Percentiles rank a stretch among this genome's conserved stretches.
phyloP scores from a whole-genome alignment of 2,797 vertebrate genomes.

The Melanotaenia pygmaea region DNA sequence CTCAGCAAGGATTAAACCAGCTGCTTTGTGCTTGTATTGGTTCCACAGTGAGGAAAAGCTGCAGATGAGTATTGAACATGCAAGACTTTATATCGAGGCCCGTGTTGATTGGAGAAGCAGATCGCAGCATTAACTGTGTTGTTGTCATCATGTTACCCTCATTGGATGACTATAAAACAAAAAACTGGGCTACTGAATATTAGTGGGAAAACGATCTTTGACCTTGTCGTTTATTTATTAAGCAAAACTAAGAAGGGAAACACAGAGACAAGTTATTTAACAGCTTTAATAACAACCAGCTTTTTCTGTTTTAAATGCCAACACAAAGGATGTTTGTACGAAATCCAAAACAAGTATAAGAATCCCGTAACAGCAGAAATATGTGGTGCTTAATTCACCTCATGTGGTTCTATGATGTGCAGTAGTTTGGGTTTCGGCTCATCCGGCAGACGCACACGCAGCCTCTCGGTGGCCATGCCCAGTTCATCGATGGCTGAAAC shows the following conservation, averaged over 20 bases:
- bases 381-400: slow-evolving; percentile 77
- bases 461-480: slow-evolving; percentile 96
- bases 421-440: slow-evolving; percentile 96
- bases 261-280: not conserved
- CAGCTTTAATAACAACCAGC: not conserved
- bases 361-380: fast-evolving
- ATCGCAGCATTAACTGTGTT: not conserved
- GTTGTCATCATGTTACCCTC: not conserved
- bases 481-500: slow-evolving; percentile 97
- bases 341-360: not conserved
- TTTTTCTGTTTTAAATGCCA: slow-evolving; percentile 1
- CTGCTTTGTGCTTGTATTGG: too few species aligned
- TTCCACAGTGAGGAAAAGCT: too few species aligned
- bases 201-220: not conserved
- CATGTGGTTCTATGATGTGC: slow-evolving; percentile 96
- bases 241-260: not conserved
- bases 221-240: not conserved
- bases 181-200: not conserved
- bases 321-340: not conserved
- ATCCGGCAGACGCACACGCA: slow-evolving; percentile 91
- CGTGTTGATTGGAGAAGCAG: not conserved
- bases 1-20: too few species aligned
- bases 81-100: not conserved
- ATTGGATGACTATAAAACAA: not conserved
- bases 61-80: too few species aligned